Conservation (phyloP, 2,888 invertebrate genomes). For the Cylloceria caligata region DNA sequence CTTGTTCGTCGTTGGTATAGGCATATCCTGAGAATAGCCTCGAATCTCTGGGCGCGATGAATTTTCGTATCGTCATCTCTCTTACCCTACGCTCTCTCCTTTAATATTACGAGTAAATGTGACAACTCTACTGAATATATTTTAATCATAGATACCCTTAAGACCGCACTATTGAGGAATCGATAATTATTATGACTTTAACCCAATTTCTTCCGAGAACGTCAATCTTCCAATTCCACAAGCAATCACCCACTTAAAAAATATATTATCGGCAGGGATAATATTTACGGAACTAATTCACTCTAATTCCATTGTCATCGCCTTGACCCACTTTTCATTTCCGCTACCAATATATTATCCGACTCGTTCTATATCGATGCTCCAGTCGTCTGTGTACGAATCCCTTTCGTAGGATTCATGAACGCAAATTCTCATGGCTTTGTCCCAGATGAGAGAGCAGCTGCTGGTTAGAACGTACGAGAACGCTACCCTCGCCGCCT, state of each 20-base stretch:
- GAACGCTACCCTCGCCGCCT: not conserved
- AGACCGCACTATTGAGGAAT: not conserved
- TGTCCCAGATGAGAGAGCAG: slow-evolving; percentile 38
- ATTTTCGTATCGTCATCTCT: slow-evolving; percentile 35
- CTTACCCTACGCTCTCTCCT: not conserved
- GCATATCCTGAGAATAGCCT: slow-evolving; percentile 43
- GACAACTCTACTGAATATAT: not conserved
- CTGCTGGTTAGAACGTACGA: slow-evolving; percentile 11
- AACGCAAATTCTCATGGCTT: slow-evolving; percentile 37
- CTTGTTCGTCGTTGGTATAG: slow-evolving; percentile 47
- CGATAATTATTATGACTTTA: too few relatives aligned
- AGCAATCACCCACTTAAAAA: not conserved
- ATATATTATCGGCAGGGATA: not conserved
- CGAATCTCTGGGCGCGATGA: slow-evolving; percentile 30
- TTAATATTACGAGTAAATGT: not conserved
- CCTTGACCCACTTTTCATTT: slow-evolving; percentile 21
- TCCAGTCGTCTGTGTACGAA: not conserved
- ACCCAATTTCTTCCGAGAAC: too few relatives aligned
- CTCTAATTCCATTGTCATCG: not conserved
- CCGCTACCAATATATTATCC: slow-evolving; percentile 15
- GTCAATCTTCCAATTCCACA: not conserved
- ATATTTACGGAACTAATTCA: not conserved
- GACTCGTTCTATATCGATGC: slow-evolving; percentile 3
- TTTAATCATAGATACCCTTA: not conserved
- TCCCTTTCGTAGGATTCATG: slow-evolving; percentile 33